A percentile compares a stretch with the other conserved stretches of the same genome.
Evolutionary conservation across 2,888 invertebrate species (phyloP).

Genomic region (Papilio gigon): DNA sequence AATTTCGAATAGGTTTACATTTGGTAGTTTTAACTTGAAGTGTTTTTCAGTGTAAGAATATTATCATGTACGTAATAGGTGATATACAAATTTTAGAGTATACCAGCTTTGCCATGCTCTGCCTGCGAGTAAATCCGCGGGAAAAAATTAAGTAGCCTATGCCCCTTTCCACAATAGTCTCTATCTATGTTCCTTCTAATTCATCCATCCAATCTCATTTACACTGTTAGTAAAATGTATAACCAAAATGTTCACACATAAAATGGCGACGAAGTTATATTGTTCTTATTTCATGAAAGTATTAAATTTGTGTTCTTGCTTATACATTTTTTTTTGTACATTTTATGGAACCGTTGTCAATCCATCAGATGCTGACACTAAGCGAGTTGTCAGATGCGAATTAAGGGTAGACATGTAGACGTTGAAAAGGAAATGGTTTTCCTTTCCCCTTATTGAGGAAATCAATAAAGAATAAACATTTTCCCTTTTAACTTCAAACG

Average conservation of each 20-base stretch:
- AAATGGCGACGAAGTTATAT: too few relatives aligned
- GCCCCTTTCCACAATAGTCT: too few relatives aligned
- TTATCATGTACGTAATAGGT: too few relatives aligned
- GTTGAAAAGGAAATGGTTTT: neutral
- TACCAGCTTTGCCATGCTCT: too few relatives aligned
- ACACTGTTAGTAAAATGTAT: too few relatives aligned
- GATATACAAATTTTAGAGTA: too few relatives aligned
- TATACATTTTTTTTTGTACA: neutral
- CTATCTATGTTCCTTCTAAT: too few relatives aligned
- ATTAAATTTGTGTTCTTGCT: neutral
- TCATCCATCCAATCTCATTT: too few relatives aligned
- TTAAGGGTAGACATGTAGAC: neutral
- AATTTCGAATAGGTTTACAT: neutral
- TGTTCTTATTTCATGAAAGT: neutral
- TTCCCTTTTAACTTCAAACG: neutral
- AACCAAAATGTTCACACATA: too few relatives aligned
- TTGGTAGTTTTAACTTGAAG: neutral
- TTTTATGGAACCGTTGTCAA: slow-evolving; percentile 12
- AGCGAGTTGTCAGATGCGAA: neutral
- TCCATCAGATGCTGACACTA: neutral
- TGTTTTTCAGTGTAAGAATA: too few relatives aligned
- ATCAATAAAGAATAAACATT: neutral
- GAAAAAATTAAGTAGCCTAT: too few relatives aligned
- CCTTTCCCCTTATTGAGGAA: neutral
- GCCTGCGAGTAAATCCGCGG: too few relatives aligned